A percentile compares a stretch with the other conserved stretches of the same genome.
These are phyloP conservation scores for Brachymystax lenok DNA, from an alignment of 2,797 vertebrate species.

Conservation along the genomic window DNA sequence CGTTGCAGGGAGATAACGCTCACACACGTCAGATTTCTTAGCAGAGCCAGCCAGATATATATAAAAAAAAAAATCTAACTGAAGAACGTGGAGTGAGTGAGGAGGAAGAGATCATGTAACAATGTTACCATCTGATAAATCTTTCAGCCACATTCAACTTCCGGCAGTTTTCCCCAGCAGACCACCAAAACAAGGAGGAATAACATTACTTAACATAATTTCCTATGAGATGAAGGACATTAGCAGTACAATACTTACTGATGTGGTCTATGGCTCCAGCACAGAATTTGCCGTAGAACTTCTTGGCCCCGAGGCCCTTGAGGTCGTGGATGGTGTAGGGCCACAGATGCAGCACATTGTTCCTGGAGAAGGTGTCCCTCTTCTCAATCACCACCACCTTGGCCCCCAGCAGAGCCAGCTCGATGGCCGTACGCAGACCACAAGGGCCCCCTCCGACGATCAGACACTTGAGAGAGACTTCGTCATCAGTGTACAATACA, in stretches of 20 bases:
- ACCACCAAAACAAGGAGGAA: not conserved
- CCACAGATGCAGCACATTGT: slow-evolving; percentile 98
- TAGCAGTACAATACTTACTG: slow-evolving; percentile 73
- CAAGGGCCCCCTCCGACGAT: slow-evolving; percentile 94
- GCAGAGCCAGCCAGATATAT: slow-evolving; percentile 9
- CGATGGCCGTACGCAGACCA: slow-evolving; percentile 91
- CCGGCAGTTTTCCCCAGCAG: not conserved
- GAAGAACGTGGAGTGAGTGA: not conserved
- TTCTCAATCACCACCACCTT: slow-evolving; percentile 96
- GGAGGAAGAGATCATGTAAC: not conserved
- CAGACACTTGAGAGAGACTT: slow-evolving; percentile 81
- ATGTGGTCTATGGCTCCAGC: slow-evolving; percentile 97
- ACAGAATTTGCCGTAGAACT: slow-evolving; percentile 98
- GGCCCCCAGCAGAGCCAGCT: slow-evolving; percentile 91
- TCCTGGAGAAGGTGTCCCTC: slow-evolving; percentile 94
- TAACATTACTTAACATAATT: not conserved
- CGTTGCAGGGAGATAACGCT: not conserved
- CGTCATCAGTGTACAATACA: not conserved
- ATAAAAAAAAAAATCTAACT: not conserved
- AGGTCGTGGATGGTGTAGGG: slow-evolving; percentile 97
- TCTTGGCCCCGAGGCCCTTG: slow-evolving; percentile 92
- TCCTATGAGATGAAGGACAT: not conserved
- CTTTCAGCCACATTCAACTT: not conserved
- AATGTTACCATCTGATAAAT: not conserved
- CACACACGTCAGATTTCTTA: not conserved